Conservation (phyloP, 2,888 invertebrate species). For the Drosophila nr. medialis region DNA sequence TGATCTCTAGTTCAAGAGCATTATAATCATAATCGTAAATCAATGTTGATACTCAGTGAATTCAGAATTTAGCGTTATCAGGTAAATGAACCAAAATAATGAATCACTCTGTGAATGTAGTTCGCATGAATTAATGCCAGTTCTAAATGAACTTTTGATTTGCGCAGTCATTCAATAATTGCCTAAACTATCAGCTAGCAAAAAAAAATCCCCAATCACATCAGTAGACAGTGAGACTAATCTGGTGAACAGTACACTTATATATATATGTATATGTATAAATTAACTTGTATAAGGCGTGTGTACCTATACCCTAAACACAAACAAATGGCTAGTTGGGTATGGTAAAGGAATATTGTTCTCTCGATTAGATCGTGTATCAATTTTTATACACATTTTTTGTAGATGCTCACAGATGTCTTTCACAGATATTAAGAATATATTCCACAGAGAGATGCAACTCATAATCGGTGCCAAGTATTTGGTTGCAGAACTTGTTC, state of each 20-base stretch:
- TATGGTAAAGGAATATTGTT: background rate
- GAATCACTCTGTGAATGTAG: conserved; percentile 44
- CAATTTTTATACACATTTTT: background rate
- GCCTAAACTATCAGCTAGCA: conserved; percentile 30
- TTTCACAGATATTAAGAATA: background rate
- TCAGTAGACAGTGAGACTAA: conserved; percentile 15
- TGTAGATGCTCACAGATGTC: background rate
- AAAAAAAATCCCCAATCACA: conserved; percentile 6
- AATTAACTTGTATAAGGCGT: conserved; percentile 1
- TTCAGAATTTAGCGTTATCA: conserved; percentile 10
- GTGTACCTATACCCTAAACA: background rate
- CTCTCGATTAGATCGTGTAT: background rate
- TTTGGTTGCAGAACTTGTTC: background rate
- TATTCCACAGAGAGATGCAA: background rate
- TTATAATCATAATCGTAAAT: conserved; percentile 10
- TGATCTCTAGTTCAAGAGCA: conserved; percentile 72
- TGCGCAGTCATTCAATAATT: conserved; percentile 18
- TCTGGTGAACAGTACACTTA: background rate
- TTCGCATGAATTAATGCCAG: conserved; percentile 27
- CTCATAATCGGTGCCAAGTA: background rate
- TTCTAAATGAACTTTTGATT: conserved; percentile 12
- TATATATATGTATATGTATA: background rate
- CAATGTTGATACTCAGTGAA: background rate
- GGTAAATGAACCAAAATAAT: conserved; percentile 61
- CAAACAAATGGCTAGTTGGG: background rate